Percentiles rank a stretch among this genome's conserved stretches.
These are phyloP conservation scores for Eulemur mongoz DNA, from an alignment of 2,797 vertebrate genomes.

Conservation along the genomic window DNA sequence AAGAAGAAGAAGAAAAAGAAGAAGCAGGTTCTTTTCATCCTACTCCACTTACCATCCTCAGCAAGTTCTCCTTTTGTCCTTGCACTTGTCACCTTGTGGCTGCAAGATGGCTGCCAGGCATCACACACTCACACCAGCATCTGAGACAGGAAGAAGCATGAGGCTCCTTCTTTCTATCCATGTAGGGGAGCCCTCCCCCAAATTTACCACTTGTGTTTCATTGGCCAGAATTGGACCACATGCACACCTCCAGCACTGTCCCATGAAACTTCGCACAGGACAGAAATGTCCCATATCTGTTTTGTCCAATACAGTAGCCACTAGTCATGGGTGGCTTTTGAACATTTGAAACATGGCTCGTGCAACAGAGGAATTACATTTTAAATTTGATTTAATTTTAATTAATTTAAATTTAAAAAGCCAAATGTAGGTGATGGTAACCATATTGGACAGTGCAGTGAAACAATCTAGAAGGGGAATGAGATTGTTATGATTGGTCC, in stretches of 20 bases:
- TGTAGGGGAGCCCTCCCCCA: not conserved
- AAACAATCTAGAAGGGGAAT: not conserved
- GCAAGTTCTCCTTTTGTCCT: not conserved
- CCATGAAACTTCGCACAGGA: not conserved
- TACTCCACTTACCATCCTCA: not conserved
- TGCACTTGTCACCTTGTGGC: not conserved
- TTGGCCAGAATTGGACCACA: not conserved
- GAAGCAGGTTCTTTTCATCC: not conserved
- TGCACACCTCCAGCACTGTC: not conserved
- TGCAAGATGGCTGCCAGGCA: not conserved
- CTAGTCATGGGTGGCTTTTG: not conserved
- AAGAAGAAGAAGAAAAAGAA: not conserved
- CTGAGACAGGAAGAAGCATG: not conserved
- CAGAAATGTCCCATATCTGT: not conserved
- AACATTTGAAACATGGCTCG: not conserved
- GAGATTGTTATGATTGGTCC: not conserved
- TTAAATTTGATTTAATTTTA: not conserved
- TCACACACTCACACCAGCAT: not conserved
- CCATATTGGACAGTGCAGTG: not conserved
- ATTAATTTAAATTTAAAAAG: not conserved
- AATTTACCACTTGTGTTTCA: not conserved
- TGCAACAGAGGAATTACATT: not conserved
- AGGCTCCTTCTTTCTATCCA: not conserved
- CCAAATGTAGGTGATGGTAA: not conserved
- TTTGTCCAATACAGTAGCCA: not conserved